phyloP scores from a whole-genome alignment of 2,888 invertebrate genomes.

The Chrysolina haemoptera region DNA sequence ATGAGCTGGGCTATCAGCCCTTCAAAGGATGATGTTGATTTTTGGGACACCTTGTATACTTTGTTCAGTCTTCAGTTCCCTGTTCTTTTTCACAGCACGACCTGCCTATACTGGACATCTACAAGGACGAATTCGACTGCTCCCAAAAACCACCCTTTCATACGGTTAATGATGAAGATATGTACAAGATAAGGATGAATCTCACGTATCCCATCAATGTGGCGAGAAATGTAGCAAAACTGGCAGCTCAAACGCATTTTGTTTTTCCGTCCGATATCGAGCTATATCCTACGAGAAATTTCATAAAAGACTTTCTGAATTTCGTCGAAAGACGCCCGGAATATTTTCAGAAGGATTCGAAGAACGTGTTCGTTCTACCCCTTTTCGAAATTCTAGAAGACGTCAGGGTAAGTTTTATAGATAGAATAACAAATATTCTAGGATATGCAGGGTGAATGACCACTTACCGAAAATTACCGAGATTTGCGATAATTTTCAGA shows the following conservation, averaged over 20 bases:
- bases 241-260: slow-evolving; percentile 60
- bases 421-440: background rate
- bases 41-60: no score
- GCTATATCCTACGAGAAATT: slow-evolving; percentile 59
- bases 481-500: slow-evolving; percentile 24
- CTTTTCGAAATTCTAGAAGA: slow-evolving; percentile 58
- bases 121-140: slow-evolving; percentile 76
- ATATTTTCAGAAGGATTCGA: slow-evolving; percentile 42
- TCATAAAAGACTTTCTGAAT: slow-evolving; percentile 57
- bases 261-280: slow-evolving; percentile 64
- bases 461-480: no score
- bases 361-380: slow-evolving; percentile 60
- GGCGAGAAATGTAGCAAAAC: slow-evolving; percentile 61
- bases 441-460: no score
- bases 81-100: no score
- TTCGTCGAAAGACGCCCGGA: slow-evolving; percentile 52
- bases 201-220: slow-evolving; percentile 63
- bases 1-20: no score
- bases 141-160: slow-evolving; percentile 78
- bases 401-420: slow-evolving; percentile 30
- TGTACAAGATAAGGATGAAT: slow-evolving; percentile 58
- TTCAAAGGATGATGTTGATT: no score
- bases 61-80: no score
- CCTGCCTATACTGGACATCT: slow-evolving; percentile 45
- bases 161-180: slow-evolving; percentile 74